Evolutionary conservation across 1,140 invertebrate genomes (phyloP).

Genomic region (Pogonomyrmex californicus): DNA sequence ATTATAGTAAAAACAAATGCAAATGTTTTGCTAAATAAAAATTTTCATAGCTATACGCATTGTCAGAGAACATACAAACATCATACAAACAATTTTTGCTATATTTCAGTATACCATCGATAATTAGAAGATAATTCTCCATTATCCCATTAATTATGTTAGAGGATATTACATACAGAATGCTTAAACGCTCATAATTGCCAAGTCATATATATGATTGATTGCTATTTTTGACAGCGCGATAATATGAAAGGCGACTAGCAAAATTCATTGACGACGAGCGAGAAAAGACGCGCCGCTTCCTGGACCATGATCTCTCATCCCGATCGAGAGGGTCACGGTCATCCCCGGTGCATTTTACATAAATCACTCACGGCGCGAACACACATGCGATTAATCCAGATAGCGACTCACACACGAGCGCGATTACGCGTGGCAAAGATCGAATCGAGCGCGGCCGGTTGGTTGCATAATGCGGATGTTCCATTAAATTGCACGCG

Average conservation of each 20-base stretch:
- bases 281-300: constrained; percentile 2
- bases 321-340: constrained; percentile 42
- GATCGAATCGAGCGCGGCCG: constrained; percentile 42
- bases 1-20: not conserved
- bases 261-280: constrained; percentile 25
- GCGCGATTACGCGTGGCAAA: constrained; percentile 58
- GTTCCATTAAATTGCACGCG: constrained; percentile 51
- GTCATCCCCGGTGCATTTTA: constrained; percentile 31
- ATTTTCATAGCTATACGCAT: not conserved
- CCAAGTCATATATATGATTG: constrained; percentile 7
- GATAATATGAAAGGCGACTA: constrained; percentile 6
- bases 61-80: not conserved
- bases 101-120: not conserved
- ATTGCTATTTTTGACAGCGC: not conserved
- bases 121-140: not conserved
- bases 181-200: constrained; percentile 3
- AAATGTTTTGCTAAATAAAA: not conserved
- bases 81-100: not conserved
- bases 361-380: constrained; percentile 52
- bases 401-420: constrained; percentile 43
- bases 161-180: not conserved
- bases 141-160: constrained; percentile 4
- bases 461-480: constrained; percentile 53
- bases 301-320: constrained; percentile 46
- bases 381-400: constrained; percentile 59